Evolutionary conservation across 2,888 invertebrate species (phyloP).

Genomic region (Mechanitis messenoides): DNA sequence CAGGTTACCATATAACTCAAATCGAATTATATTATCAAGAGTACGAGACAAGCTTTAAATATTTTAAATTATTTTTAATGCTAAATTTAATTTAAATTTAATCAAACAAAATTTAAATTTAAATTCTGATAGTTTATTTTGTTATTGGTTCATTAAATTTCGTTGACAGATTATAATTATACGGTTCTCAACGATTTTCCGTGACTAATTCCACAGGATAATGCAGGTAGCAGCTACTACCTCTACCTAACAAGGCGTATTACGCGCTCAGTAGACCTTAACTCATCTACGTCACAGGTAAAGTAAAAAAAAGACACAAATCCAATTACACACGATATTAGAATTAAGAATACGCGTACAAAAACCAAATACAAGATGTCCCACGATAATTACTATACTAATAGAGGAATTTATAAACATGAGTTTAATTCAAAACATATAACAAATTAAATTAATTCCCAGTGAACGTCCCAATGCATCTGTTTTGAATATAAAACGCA

Average conservation of each 20-base stretch:
- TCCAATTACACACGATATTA: slow-evolving; percentile 1
- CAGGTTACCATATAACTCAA: slow-evolving; percentile 20
- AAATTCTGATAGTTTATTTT: no score
- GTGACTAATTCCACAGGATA: slow-evolving; percentile 38
- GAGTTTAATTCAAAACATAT: slow-evolving; percentile 61
- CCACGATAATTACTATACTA: slow-evolving; percentile 33
- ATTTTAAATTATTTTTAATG: slow-evolving; percentile 6
- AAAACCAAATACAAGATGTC: slow-evolving; percentile 4
- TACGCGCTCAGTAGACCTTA: slow-evolving; percentile 31
- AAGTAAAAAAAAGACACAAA: slow-evolving; percentile 4
- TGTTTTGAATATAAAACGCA: slow-evolving; percentile 73
- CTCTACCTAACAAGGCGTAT: slow-evolving; percentile 41
- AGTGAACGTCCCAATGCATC: slow-evolving; percentile 61
- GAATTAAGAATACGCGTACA: background rate
- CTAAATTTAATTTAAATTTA: no score
- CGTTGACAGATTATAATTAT: slow-evolving; percentile 44
- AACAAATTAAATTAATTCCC: slow-evolving; percentile 69
- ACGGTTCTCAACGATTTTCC: slow-evolving; percentile 52
- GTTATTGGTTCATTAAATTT: background rate
- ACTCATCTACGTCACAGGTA: slow-evolving; percentile 22
- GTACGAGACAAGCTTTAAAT: slow-evolving; percentile 2
- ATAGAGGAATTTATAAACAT: slow-evolving; percentile 61
- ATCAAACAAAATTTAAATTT: no score
- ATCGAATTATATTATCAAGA: slow-evolving; percentile 20
- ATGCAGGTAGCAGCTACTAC: slow-evolving; percentile 37